phyloP scores from a whole-genome alignment of 2,888 invertebrate genomes.

The Euplagia quadripunctaria region DNA sequence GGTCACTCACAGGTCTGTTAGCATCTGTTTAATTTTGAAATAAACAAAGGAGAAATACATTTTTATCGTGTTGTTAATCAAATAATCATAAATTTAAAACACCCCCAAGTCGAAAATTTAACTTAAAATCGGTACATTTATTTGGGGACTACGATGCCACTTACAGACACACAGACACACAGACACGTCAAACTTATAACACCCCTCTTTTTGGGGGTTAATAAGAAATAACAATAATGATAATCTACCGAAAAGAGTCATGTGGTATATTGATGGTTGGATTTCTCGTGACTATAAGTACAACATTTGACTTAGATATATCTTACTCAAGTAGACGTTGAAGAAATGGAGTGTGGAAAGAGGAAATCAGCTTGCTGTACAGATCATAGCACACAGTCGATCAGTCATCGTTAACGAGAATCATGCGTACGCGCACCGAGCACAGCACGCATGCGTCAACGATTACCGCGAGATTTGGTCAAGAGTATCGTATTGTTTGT shows the following conservation, averaged over 20 bases:
- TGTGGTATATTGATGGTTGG: neutral
- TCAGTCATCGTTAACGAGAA: slow-evolving; percentile 56
- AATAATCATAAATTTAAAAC: too few relatives aligned
- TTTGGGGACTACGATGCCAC: too few relatives aligned
- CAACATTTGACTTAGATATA: neutral
- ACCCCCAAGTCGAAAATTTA: too few relatives aligned
- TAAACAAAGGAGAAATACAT: too few relatives aligned
- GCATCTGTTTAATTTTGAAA: too few relatives aligned
- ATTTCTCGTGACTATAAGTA: neutral
- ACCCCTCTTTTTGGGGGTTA: too few relatives aligned
- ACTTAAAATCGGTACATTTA: too few relatives aligned
- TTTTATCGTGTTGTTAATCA: too few relatives aligned
- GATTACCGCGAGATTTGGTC: slow-evolving; percentile 31
- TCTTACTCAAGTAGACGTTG: neutral
- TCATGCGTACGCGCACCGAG: slow-evolving; percentile 44
- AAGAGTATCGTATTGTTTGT: slow-evolving; percentile 25
- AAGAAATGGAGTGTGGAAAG: slow-evolving; percentile 13
- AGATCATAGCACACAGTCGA: slow-evolving; percentile 22
- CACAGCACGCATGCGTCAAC: slow-evolving; percentile 44
- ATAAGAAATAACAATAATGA: too few relatives aligned
- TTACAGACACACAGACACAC: too few relatives aligned
- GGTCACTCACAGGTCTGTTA: too few relatives aligned
- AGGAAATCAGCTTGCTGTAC: neutral
- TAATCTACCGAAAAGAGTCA: neutral
- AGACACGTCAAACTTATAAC: too few relatives aligned